These are phyloP conservation scores for Tragelaphus eurycerus DNA, from an alignment of 2,797 vertebrate genomes.

Conservation along the genomic window DNA sequence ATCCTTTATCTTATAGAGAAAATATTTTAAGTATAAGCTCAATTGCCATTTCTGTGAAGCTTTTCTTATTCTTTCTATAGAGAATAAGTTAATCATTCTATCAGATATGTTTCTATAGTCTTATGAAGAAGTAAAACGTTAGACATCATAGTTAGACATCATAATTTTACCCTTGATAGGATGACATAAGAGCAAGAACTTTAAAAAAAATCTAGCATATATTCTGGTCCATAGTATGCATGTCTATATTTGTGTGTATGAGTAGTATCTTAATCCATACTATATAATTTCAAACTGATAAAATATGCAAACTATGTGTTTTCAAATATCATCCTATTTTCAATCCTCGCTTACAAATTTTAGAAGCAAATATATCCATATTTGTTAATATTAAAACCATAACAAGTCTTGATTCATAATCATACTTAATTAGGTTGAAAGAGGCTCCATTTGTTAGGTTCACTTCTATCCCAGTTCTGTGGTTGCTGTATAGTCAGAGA, in stretches of 20 bases:
- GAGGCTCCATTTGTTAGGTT: background rate
- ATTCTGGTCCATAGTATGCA: background rate
- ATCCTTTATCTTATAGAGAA: background rate
- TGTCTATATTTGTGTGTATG: background rate
- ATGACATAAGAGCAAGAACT: background rate
- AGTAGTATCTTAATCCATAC: background rate
- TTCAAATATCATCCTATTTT: background rate
- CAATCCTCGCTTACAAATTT: background rate
- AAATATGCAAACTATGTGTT: background rate
- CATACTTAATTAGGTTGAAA: background rate
- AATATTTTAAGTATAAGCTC: background rate
- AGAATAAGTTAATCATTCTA: background rate
- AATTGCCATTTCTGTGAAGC: background rate
- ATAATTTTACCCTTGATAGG: background rate
- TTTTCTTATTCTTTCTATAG: background rate
- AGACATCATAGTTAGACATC: background rate
- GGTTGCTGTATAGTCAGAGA: background rate
- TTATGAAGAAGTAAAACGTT: background rate
- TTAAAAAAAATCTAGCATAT: background rate
- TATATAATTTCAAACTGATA: background rate
- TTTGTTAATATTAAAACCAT: background rate
- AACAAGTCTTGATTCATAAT: background rate
- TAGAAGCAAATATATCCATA: conserved; percentile 13
- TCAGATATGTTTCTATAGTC: background rate
- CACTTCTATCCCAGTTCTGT: background rate